phyloP scores from a whole-genome alignment of 2,888 invertebrate species.

The Crioceris asparagi region DNA sequence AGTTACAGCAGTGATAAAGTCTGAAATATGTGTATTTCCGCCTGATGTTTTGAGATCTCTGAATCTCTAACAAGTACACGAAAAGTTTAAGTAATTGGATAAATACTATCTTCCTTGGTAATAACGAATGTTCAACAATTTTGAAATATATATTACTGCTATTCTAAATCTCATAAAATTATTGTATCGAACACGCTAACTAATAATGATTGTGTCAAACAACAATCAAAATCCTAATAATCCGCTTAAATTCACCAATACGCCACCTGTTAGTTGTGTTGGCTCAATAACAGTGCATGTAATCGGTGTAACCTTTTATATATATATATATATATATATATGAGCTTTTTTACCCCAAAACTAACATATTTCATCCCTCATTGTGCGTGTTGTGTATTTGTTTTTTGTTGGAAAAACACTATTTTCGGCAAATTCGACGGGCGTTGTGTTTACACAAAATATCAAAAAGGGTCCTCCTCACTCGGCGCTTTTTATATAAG shows the following conservation, averaged over 20 bases:
- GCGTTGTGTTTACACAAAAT: constrained; percentile 36
- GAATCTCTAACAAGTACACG: too few relatives aligned
- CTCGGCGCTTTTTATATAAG: constrained; percentile 11
- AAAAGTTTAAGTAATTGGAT: too few relatives aligned
- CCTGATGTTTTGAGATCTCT: too few relatives aligned
- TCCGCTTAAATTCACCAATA: background rate
- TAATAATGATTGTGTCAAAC: too few relatives aligned
- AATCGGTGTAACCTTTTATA: constrained; percentile 33
- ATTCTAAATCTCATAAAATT: too few relatives aligned
- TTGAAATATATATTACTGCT: too few relatives aligned
- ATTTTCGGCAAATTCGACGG: constrained; percentile 32
- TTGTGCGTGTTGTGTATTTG: constrained; percentile 12
- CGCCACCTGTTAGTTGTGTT: background rate
- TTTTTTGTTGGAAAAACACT: constrained; percentile 30
- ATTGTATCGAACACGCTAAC: too few relatives aligned
- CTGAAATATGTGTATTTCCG: too few relatives aligned
- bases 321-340: too few relatives aligned
- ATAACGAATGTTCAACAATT: too few relatives aligned
- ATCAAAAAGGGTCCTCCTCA: constrained; percentile 26
- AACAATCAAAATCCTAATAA: background rate
- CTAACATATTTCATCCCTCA: constrained; percentile 23
- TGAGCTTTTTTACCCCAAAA: constrained; percentile 31
- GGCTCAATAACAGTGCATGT: constrained; percentile 18
- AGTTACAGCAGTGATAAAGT: too few relatives aligned
- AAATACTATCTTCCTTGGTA: too few relatives aligned